Evolutionary conservation across 2,888 invertebrate species (phyloP).

Genomic region (Operophtera brumata): DNA sequence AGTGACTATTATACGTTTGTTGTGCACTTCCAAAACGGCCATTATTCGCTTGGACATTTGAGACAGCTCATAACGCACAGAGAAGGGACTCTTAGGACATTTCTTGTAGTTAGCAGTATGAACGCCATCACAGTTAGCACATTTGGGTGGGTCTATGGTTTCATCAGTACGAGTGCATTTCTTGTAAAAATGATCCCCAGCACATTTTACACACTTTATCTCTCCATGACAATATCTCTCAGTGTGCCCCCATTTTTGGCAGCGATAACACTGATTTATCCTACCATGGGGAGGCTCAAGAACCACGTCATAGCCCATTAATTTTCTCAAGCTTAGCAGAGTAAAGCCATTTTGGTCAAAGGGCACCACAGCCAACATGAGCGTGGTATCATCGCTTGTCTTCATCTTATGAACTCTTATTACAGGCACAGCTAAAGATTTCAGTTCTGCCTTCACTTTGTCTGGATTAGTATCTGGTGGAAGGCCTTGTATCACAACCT

Average conservation of each 20-base stretch:
- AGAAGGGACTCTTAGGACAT: conserved; percentile 45
- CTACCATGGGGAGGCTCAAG: conserved; percentile 54
- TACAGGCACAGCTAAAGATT: conserved; percentile 49
- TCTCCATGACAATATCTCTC: conserved; percentile 58
- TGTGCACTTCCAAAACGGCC: neutral
- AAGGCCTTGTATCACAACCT: conserved; percentile 58
- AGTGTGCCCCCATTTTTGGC: conserved; percentile 68
- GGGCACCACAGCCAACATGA: conserved; percentile 54
- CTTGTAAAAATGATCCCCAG: conserved; percentile 53
- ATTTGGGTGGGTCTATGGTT: conserved; percentile 45
- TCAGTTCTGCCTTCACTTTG: conserved; percentile 45
- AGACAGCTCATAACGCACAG: conserved; percentile 16
- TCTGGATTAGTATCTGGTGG: conserved; percentile 43
- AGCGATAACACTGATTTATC: conserved; percentile 59
- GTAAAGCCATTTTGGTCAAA: conserved; percentile 43
- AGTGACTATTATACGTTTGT: conserved; percentile 12
- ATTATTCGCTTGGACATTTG: conserved; percentile 26
- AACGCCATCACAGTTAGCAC: conserved; percentile 55
- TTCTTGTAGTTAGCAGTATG: conserved; percentile 58
- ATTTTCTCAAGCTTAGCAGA: conserved; percentile 43
- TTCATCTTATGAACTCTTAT: conserved; percentile 57
- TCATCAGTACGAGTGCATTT: conserved; percentile 45
- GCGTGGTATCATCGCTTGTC: conserved; percentile 37
- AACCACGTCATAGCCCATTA: conserved; percentile 46
- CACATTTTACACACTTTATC: conserved; percentile 64